Percentiles rank a stretch among this genome's conserved stretches.
Conservation (phyloP, 1,140 invertebrate species). For the Portunus trituberculatus region DNA sequence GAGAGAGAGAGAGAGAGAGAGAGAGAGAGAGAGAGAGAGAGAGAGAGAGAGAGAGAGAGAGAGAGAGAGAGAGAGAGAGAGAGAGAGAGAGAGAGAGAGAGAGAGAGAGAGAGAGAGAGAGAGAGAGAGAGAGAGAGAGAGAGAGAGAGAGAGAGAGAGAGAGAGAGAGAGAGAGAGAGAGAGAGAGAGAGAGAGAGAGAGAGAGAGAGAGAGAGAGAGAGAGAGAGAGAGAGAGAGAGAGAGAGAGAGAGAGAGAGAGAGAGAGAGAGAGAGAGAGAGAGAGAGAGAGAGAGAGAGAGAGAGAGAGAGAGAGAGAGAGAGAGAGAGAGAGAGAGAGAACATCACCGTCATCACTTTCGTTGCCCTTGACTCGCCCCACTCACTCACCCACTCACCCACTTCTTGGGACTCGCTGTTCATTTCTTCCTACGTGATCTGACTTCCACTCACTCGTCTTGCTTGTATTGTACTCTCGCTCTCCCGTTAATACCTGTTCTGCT, state of each 20-base stretch:
- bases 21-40: neutral
- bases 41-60: neutral
- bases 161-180: neutral
- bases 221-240: neutral
- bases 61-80: slow-evolving; percentile 9
- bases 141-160: neutral
- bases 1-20: slow-evolving; percentile 9
- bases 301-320: neutral
- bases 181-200: slow-evolving; percentile 9
- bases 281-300: neutral
- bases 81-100: neutral
- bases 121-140: slow-evolving; percentile 9
- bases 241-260: slow-evolving; percentile 9
- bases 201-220: neutral
- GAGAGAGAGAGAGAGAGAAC: slow-evolving; percentile 3
- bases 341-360: neutral
- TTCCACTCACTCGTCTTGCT: too few relatives aligned
- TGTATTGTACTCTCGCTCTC: too few relatives aligned
- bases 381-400: too few relatives aligned
- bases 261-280: neutral
- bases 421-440: too few relatives aligned
- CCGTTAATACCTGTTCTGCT: too few relatives aligned
- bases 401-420: too few relatives aligned
- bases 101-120: neutral
- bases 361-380: too few relatives aligned